Evolutionary conservation across 1,140 invertebrate genomes (phyloP), one percentile per base, ranked within the genome.

Genomic region (Drosophila micromelanica): DNA sequence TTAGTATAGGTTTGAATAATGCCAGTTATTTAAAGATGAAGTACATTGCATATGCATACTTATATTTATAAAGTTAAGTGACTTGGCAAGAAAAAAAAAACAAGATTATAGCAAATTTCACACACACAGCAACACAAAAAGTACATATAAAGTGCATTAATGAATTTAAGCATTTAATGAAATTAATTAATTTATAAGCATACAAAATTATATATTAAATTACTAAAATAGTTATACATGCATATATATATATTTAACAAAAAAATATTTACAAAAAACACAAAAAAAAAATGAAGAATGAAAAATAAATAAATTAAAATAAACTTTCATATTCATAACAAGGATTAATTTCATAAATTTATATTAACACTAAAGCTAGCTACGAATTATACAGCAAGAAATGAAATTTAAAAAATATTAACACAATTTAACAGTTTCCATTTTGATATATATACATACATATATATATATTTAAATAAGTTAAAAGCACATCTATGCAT

Each of bases 131-230:
- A 85, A 89, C 84, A 80, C 84, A 89, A 89, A 84, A 89, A 89
- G 84, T 89, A 89, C 84, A 89, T 89, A 89, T 89, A 89, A 89
- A 89, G 84, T 89, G 84, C 84, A 89, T 89, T 89, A 89, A 89
- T 89, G 84, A 89, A 84, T 89, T 89, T 89, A 89, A 89, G 84
- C 84, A 89, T 89, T 89, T 82, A 87, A 89, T 76, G 78, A 81
- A 87, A 86, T 87, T 87, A 86, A 81, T 86, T 87, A 86, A 87
- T 87, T 87, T 82, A 82, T 86, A 86, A 86, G 82, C 67, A 71
- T 81, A 75, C 59, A 63, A 64, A 60, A 63, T 64, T 75, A 85
- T 76, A 52, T 35, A 51, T 70, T 35, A 27, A 49, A 49, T 27
- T 40, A 56, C 17, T 20, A 40, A 59, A 46, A 59, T 59, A 73